Percentiles rank a stretch among this genome's conserved stretches.
Evolutionary conservation across 1,140 invertebrate genomes (phyloP).

Genomic region (Hormaphis cornu): DNA sequence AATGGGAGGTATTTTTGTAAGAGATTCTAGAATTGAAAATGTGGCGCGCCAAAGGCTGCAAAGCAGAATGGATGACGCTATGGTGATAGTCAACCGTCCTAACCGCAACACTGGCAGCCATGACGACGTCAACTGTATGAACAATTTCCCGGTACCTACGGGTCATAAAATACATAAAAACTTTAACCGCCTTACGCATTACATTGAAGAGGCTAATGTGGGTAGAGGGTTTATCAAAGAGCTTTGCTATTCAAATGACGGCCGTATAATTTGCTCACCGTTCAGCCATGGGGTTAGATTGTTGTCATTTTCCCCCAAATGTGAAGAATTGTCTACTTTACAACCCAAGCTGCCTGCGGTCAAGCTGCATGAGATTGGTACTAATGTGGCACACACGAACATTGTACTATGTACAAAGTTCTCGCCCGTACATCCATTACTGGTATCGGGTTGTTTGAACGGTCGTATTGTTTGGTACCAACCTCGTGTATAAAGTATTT

Average conservation of each 20-base stretch:
- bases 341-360: conserved; percentile 46
- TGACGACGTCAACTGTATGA: background rate
- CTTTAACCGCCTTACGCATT: conserved; percentile 68
- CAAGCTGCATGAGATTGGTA: conserved; percentile 53
- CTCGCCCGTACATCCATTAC: conserved; percentile 69
- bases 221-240: conserved; percentile 59
- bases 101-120: background rate
- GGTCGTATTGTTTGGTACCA: conserved; percentile 85
- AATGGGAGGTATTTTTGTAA: background rate
- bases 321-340: conserved; percentile 66
- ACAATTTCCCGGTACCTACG: conserved; percentile 11
- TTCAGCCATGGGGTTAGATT: conserved; percentile 74
- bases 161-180: conserved; percentile 48
- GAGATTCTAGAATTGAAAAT: background rate
- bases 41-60: background rate
- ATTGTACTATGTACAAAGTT: conserved; percentile 87
- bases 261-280: conserved; percentile 78
- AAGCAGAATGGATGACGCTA: background rate
- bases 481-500: too few relatives aligned
- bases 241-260: conserved; percentile 79
- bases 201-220: conserved; percentile 74
- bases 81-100: background rate
- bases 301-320: conserved; percentile 65
- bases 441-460: conserved; percentile 79
- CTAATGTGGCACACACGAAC: conserved; percentile 63